phyloP scores from a whole-genome alignment of 2,888 invertebrate genomes.

The Diarsia dahlii region DNA sequence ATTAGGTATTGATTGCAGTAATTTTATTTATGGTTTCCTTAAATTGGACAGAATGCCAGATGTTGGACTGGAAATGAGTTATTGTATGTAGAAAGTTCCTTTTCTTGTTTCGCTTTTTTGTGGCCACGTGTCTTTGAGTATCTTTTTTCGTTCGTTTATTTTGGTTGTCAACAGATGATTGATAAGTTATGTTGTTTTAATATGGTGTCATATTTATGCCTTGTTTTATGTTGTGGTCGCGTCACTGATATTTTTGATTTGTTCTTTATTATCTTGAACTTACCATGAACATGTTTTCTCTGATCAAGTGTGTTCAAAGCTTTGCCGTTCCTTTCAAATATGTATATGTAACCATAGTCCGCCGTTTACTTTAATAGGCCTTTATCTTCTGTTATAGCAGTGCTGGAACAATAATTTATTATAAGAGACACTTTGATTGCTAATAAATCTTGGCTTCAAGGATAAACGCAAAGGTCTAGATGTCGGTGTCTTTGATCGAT shows the following conservation, averaged over 20 bases:
- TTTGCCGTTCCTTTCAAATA: slow-evolving; percentile 24
- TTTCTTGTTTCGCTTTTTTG: slow-evolving; percentile 45
- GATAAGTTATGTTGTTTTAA: slow-evolving; percentile 42
- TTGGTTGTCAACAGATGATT: slow-evolving; percentile 44
- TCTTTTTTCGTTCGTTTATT: slow-evolving; percentile 30
- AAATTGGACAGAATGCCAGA: slow-evolving; percentile 46
- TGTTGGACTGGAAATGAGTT: slow-evolving; percentile 58
- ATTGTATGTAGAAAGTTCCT: slow-evolving; percentile 69
- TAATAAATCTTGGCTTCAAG: slow-evolving; percentile 60
- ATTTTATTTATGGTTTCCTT: slow-evolving; percentile 65
- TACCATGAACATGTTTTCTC: not conserved
- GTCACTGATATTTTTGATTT: slow-evolving; percentile 11
- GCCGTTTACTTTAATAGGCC: slow-evolving; percentile 46
- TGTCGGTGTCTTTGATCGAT: slow-evolving; percentile 54
- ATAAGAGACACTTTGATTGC: slow-evolving; percentile 57
- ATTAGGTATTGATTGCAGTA: slow-evolving; percentile 59
- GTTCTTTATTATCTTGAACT: slow-evolving; percentile 16
- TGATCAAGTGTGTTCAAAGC: not conserved
- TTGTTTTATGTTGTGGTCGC: slow-evolving; percentile 3
- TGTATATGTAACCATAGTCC: slow-evolving; percentile 23
- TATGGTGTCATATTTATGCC: slow-evolving; percentile 30
- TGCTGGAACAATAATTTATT: slow-evolving; percentile 45
- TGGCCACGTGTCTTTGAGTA: slow-evolving; percentile 45
- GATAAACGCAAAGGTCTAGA: slow-evolving; percentile 52
- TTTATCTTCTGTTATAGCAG: slow-evolving; percentile 46